These are phyloP conservation scores for Microctenopoma lineatum DNA, from an alignment of 2,797 vertebrate species.

Conservation along the genomic window DNA sequence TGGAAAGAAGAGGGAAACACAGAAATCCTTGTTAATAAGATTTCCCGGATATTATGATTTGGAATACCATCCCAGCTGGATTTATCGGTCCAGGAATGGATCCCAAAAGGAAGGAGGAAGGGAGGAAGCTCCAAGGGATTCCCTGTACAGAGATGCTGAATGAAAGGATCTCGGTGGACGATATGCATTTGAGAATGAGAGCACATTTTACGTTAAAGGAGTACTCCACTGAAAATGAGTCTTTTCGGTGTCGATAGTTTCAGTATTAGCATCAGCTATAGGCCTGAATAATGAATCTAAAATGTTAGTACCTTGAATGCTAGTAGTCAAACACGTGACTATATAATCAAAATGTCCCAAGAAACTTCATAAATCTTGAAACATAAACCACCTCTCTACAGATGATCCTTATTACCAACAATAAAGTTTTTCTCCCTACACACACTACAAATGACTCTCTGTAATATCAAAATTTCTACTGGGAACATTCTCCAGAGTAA, in stretches of 20 bases:
- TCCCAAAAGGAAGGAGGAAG: constrained; percentile 55
- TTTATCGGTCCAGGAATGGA: constrained; percentile 54
- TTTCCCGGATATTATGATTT: constrained; percentile 70
- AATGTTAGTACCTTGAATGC: not conserved
- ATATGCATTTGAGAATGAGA: constrained; percentile 51
- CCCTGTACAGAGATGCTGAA: constrained; percentile 57
- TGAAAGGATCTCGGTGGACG: constrained; percentile 62
- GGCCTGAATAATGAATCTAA: constrained; percentile 2
- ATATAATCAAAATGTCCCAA: too few species aligned
- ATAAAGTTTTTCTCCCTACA: too few species aligned
- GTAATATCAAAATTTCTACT: too few species aligned
- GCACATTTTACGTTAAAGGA: constrained; percentile 47
- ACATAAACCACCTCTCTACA: too few species aligned
- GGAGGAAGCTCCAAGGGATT: constrained; percentile 57
- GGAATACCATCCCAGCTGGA: constrained; percentile 64
- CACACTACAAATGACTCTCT: too few species aligned
- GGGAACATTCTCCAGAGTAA: too few species aligned
- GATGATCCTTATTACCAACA: not conserved
- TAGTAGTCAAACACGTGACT: not conserved
- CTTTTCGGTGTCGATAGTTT: not conserved
- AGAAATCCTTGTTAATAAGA: constrained; percentile 82
- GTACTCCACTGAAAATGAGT: constrained; percentile 20
- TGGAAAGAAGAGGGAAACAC: constrained; percentile 59
- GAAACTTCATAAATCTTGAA: too few species aligned
- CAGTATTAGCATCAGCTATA: not conserved